Percentiles rank a stretch among this genome's conserved stretches.
Conservation (phyloP, 2,797 vertebrate genomes). For the Neostethus bicornis region DNA sequence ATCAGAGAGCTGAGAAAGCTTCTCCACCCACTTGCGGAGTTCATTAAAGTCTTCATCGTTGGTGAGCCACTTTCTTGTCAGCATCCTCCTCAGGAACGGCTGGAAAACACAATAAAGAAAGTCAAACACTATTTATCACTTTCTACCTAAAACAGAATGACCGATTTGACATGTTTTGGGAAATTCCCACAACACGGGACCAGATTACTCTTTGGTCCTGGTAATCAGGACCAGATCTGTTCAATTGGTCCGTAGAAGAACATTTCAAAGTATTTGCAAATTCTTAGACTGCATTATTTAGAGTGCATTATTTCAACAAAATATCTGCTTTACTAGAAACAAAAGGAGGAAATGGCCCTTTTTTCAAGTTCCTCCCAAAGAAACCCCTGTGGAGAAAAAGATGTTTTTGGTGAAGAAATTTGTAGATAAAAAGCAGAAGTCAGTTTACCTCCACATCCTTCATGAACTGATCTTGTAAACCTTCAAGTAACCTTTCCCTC, state of each 20-base stretch:
- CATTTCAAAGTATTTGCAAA: too few relatives aligned
- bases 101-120: constrained; percentile 31
- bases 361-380: constrained; percentile 26
- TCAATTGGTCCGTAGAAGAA: too few relatives aligned
- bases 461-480: constrained; percentile 71
- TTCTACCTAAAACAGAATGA: not conserved
- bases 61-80: constrained; percentile 87
- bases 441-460: constrained; percentile 63
- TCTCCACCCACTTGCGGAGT: constrained; percentile 53
- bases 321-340: accelerated
- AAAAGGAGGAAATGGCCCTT: accelerated
- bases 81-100: constrained; percentile 79
- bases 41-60: constrained; percentile 60
- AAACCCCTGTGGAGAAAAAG: not conserved
- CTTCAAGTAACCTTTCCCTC: constrained; percentile 32
- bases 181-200: too few relatives aligned
- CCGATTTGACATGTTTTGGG: too few relatives aligned
- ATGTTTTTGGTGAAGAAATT: not conserved
- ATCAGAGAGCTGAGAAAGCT: constrained; percentile 75
- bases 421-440: not conserved
- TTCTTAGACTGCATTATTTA: not conserved
- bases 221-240: too few relatives aligned
- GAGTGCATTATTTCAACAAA: not conserved
- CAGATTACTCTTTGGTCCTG: too few relatives aligned
- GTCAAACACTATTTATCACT: not conserved